Base-by-base conservation (phyloP, 2,888 invertebrate genomes). In the Andrena camellia region DNA sequence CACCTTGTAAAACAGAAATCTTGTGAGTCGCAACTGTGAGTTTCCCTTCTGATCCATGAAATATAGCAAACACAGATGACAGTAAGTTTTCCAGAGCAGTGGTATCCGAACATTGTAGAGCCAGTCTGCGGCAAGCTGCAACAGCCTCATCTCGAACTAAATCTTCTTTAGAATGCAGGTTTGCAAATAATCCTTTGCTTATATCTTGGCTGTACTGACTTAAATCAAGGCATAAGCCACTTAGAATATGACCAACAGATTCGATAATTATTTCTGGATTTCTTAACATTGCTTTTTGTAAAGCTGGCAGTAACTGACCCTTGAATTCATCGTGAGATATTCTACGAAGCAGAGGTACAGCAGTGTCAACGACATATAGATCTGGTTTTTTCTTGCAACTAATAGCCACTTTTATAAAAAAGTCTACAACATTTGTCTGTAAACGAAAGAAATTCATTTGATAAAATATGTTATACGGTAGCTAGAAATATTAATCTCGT, bases 231-330 rank as follows among this genome's bases (percentile, higher is more conserved):
- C 96, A 95, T 6, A 98, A 92, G 71, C 96, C 96, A 7, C 95
- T 95, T 31, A 99, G 94, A 80, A 98, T 96, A 66, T 96, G 95
- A 0, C 97, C 97, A 52, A 99, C 97, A 23, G 97, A 96, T 93
- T 97, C 96, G 26, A 99, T 95, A 83, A 98, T 97, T 71, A 98
- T 96, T 95, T 99, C 99, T 0, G 99, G 99, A 94, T 98, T 99
- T 69, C 99, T 95, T 35, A 99, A 95, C 96, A 99, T 97, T 26
- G 98, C 97, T 93, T 98, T 98, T 93, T 98, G 98, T 73, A 99
- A 95, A 1, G 98, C 97, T 0, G 99, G 98, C 81, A 98, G 94
- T 60, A 99, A 93, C 6, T 95, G 95, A 63, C 95, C 95, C 90
- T 97, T 96, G 89, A 99, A 98, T 70, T 97, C 97, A 0, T 95